Percentiles rank a stretch among this genome's conserved stretches.
These are phyloP conservation scores for Clytia hemisphaerica DNA, from an alignment of 30 jellyfish, hydroid and myxozoan genomes.

Conservation along the genomic window DNA sequence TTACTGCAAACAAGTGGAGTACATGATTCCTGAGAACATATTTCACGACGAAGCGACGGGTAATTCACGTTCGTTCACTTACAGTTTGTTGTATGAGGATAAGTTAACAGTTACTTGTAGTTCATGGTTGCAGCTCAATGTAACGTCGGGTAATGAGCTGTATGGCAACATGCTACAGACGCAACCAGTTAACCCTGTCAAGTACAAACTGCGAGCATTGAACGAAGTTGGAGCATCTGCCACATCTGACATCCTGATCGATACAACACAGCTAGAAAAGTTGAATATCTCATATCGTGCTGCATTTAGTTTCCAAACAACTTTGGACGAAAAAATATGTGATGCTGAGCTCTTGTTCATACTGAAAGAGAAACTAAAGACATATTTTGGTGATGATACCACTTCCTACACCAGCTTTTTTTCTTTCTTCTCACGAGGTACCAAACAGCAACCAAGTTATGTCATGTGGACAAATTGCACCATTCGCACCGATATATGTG, in stretches of 20 bases:
- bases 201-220: constrained; percentile 6
- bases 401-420: background rate
- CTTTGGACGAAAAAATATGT: background rate
- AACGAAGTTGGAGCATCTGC: background rate
- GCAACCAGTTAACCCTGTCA: background rate
- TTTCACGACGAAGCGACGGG: constrained; percentile 4
- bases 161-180: background rate
- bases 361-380: too few species aligned
- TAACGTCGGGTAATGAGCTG: background rate
- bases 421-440: constrained; percentile 6
- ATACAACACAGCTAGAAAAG: background rate
- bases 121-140: constrained; percentile 31
- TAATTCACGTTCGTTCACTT: background rate
- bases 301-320: constrained; percentile 8
- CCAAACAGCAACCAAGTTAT: background rate
- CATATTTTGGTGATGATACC: background rate
- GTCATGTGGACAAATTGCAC: constrained; percentile 14
- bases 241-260: background rate
- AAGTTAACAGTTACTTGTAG: background rate
- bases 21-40: constrained; percentile 10
- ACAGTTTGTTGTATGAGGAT: constrained; percentile 12
- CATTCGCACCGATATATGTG: constrained; percentile 7
- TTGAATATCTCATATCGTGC: background rate
- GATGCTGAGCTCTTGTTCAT: too few species aligned
- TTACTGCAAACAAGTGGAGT: constrained; percentile 20